phyloP scores from a whole-genome alignment of 2,113 vertebrate genomes.

The Nothoprocta perdicaria region DNA sequence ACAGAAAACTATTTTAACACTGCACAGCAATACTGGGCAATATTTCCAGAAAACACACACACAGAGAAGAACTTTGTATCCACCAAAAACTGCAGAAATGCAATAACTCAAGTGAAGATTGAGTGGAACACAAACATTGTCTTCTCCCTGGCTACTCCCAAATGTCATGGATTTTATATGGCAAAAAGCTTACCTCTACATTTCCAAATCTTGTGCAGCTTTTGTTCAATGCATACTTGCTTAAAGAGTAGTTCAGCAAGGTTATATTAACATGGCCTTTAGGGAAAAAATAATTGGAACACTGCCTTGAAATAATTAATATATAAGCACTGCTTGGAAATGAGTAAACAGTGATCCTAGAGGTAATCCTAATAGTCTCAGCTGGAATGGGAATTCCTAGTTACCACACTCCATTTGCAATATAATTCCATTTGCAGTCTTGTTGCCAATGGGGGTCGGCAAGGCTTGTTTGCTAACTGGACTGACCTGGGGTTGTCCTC shows the following conservation, averaged over 20 bases:
- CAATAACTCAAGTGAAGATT: not conserved
- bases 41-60: not conserved
- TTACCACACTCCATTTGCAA: not conserved
- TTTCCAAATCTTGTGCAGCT: not conserved
- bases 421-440: not conserved
- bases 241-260: not conserved
- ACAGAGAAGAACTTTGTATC: not conserved
- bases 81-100: not conserved
- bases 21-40: rapidly evolving
- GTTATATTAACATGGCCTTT: not conserved
- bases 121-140: not conserved
- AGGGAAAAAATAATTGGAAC: not conserved
- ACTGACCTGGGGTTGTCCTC: too few species aligned
- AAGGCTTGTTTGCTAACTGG: too few species aligned
- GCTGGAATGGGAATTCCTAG: not conserved
- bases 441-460: not conserved
- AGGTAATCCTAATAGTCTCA: not conserved
- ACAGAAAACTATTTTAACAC: not conserved
- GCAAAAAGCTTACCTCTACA: not conserved
- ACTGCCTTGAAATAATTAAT: conserved; percentile 14
- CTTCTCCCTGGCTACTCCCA: not conserved
- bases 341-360: not conserved
- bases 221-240: not conserved
- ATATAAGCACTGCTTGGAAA: not conserved
- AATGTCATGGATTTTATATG: not conserved